These are phyloP conservation scores for Anthophora plumipes DNA, from an alignment of 2,888 invertebrate genomes.

Conservation along the genomic window DNA sequence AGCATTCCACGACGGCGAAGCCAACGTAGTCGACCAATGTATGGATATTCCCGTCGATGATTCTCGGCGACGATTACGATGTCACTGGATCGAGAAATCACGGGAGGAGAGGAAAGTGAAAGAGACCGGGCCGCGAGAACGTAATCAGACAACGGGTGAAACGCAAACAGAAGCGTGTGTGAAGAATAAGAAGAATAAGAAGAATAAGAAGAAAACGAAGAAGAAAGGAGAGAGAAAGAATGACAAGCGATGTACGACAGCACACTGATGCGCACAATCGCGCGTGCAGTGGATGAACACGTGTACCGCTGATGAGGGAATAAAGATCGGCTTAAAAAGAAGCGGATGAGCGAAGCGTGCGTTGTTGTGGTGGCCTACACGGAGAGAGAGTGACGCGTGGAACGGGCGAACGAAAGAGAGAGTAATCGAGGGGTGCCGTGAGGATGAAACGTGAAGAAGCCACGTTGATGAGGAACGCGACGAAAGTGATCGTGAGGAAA, in stretches of 20 bases:
- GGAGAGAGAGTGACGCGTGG: slow-evolving; percentile 50
- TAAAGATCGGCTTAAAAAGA: slow-evolving; percentile 48
- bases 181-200: background rate
- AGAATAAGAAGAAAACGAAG: background rate
- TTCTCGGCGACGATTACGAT: slow-evolving; percentile 35
- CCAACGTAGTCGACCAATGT: no score
- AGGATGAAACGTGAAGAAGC: slow-evolving; percentile 41
- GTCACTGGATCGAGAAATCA: slow-evolving; percentile 51
- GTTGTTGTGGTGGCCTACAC: slow-evolving; percentile 27
- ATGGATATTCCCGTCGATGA: slow-evolving; percentile 7
- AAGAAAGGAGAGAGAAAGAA: slow-evolving; percentile 19
- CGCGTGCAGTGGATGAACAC: slow-evolving; percentile 41
- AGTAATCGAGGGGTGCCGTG: slow-evolving; percentile 58
- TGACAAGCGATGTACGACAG: slow-evolving; percentile 13
- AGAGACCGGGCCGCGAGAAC: background rate
- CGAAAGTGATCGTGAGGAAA: slow-evolving; percentile 30
- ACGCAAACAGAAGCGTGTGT: background rate
- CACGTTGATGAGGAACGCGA: background rate
- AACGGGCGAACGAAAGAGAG: slow-evolving; percentile 72
- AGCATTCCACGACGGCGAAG: slow-evolving; percentile 16
- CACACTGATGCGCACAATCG: slow-evolving; percentile 5
- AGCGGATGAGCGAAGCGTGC: slow-evolving; percentile 49
- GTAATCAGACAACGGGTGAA: background rate
- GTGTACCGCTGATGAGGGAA: slow-evolving; percentile 38
- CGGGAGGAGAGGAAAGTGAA: slow-evolving; percentile 28